These are phyloP conservation scores for Lasiommata megera DNA, from an alignment of 2,888 invertebrate genomes.

Conservation along the genomic window DNA sequence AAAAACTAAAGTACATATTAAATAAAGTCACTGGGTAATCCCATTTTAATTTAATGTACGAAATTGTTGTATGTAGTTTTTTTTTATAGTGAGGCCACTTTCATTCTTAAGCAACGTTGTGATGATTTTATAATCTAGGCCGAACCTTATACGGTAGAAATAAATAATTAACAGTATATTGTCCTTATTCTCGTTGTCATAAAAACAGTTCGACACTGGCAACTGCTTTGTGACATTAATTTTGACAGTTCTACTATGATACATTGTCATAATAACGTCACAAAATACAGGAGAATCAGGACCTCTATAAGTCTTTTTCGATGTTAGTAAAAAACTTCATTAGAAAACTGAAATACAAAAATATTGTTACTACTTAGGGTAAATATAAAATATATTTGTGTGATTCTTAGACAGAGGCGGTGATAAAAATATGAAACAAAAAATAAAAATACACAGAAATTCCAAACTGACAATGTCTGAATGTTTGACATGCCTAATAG, in stretches of 20 bases:
- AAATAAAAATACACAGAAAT: neutral
- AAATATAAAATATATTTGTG: neutral
- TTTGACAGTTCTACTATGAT: too few species aligned
- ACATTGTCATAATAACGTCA: too few species aligned
- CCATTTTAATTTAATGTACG: too few species aligned
- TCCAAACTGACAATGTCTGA: neutral
- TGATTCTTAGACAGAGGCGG: neutral
- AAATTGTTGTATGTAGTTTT: too few species aligned
- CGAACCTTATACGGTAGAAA: neutral
- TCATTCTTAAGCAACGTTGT: constrained; percentile 1
- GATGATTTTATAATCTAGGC: neutral
- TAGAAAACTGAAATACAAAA: neutral
- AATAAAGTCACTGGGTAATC: neutral
- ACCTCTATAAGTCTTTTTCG: neutral
- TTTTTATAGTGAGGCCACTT: neutral
- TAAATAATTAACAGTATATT: neutral
- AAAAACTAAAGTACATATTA: too few species aligned
- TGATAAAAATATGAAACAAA: neutral
- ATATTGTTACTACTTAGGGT: neutral
- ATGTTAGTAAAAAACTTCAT: neutral
- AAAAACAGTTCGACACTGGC: too few species aligned
- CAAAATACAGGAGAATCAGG: too few species aligned
- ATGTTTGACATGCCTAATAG: too few species aligned
- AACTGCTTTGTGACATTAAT: too few species aligned
- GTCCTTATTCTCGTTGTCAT: too few species aligned